Conservation (phyloP, 2,888 invertebrate species). For the Synergus gifuensis region DNA sequence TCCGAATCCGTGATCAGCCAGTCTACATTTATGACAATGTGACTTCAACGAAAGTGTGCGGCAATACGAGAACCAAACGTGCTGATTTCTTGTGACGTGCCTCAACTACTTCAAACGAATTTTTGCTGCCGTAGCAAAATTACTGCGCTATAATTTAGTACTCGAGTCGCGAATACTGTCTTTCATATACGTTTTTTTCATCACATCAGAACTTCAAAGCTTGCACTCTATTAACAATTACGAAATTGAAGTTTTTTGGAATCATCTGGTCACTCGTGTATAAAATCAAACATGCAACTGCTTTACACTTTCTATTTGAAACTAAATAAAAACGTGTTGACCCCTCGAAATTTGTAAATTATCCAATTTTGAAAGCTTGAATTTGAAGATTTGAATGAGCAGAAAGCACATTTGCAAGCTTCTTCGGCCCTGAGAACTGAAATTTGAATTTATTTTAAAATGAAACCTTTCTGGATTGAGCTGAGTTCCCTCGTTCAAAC, state of each 20-base stretch:
- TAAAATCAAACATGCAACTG: too few species aligned
- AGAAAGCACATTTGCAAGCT: too few species aligned
- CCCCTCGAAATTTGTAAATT: too few species aligned
- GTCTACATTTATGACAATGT: slow-evolving; percentile 2
- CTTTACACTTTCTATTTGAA: too few species aligned
- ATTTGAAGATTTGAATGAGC: too few species aligned
- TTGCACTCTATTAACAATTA: too few species aligned
- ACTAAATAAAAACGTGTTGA: too few species aligned
- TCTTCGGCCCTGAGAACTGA: background rate
- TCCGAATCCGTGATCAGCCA: slow-evolving; percentile 19
- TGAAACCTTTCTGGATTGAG: background rate
- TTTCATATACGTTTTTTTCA: background rate
- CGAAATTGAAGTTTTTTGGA: too few species aligned
- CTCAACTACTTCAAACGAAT: slow-evolving; percentile 24
- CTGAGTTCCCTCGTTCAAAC: background rate
- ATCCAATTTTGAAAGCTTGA: too few species aligned
- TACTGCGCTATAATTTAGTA: slow-evolving; percentile 7
- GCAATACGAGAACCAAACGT: slow-evolving; percentile 15
- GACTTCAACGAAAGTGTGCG: background rate
- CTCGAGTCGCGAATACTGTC: slow-evolving; percentile 7
- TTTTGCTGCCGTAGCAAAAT: slow-evolving; percentile 12
- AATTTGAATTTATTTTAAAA: background rate
- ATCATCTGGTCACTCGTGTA: too few species aligned
- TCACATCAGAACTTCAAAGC: background rate
- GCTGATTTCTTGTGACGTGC: slow-evolving; percentile 28